These are phyloP conservation scores for Harpegnathos saltator DNA, from an alignment of 1,140 invertebrate genomes.

Conservation along the genomic window DNA sequence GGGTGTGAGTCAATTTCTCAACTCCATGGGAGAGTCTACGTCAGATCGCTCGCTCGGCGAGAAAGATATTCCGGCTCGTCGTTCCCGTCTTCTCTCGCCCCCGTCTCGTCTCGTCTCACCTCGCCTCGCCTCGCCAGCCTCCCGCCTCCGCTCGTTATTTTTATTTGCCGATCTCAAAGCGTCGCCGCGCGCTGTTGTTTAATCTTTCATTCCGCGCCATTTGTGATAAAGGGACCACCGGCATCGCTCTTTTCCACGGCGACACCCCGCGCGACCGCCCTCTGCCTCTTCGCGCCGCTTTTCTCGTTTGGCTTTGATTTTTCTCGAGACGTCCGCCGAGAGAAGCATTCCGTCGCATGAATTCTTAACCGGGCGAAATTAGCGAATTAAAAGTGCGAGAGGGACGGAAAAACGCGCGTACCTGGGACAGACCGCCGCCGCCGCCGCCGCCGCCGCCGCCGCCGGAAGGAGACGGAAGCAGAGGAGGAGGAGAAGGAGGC, in stretches of 20 bases:
- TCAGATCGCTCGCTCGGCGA: not conserved
- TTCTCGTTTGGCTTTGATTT: slow-evolving; percentile 84
- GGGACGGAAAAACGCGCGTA: slow-evolving; percentile 58
- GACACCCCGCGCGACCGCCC: no score
- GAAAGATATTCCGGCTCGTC: not conserved
- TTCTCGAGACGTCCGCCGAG: slow-evolving; percentile 82
- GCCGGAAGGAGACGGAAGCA: slow-evolving; percentile 3
- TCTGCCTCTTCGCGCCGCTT: slow-evolving; percentile 64
- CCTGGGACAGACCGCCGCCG: slow-evolving; percentile 22
- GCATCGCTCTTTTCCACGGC: slow-evolving; percentile 66
- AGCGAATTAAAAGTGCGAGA: slow-evolving; percentile 84
- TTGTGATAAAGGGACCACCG: slow-evolving; percentile 80
- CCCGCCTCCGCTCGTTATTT: slow-evolving; percentile 19
- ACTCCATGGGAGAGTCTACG: not conserved
- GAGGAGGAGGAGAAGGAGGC: slow-evolving; percentile 42
- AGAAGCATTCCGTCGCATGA: slow-evolving; percentile 82
- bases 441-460: not conserved
- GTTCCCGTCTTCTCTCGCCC: slow-evolving; percentile 46
- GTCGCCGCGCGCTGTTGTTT: slow-evolving; percentile 75
- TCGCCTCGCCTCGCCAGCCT: not conserved
- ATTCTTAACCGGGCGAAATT: slow-evolving; percentile 85
- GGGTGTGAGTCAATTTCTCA: not conserved
- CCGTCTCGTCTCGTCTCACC: not conserved
- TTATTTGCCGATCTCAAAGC: slow-evolving; percentile 55
- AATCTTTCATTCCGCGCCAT: slow-evolving; percentile 84